Conservation (phyloP, 2,797 vertebrate genomes). For the Nannoperca obscura region DNA sequence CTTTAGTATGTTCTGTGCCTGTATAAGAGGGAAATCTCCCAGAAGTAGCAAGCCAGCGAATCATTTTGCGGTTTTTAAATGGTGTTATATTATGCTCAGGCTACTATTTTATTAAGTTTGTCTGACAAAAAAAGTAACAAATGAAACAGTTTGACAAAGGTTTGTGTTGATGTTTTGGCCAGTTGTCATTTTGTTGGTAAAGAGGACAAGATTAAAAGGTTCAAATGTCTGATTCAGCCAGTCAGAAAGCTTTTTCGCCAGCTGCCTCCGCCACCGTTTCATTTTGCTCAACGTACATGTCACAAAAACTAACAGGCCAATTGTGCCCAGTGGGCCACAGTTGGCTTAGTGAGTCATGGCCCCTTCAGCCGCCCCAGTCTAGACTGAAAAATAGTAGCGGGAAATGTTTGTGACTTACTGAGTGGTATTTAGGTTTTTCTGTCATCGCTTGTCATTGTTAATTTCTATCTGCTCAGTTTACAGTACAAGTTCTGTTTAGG, state of each 20-base stretch:
- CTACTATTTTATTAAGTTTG: background rate
- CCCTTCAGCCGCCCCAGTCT: background rate
- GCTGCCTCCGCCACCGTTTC: background rate
- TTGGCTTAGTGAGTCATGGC: background rate
- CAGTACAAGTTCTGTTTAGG: background rate
- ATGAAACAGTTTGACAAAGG: background rate
- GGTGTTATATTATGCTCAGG: background rate
- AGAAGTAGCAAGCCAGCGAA: background rate
- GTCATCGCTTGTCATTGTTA: background rate
- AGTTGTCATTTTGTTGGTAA: background rate
- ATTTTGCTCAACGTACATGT: background rate
- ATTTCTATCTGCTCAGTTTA: background rate
- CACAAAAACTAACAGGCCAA: background rate
- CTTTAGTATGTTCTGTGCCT: background rate
- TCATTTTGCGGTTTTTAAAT: background rate
- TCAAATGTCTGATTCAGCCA: background rate
- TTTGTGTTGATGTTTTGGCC: background rate
- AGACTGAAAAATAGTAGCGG: background rate
- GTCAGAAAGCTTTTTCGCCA: background rate
- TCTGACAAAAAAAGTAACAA: background rate
- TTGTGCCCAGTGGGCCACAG: background rate
- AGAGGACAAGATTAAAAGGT: background rate
- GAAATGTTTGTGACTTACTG: background rate
- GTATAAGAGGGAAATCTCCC: background rate
- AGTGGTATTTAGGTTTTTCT: background rate